Evolutionary conservation across 2,797 vertebrate species (phyloP).

Genomic region (Falco columbarius): DNA sequence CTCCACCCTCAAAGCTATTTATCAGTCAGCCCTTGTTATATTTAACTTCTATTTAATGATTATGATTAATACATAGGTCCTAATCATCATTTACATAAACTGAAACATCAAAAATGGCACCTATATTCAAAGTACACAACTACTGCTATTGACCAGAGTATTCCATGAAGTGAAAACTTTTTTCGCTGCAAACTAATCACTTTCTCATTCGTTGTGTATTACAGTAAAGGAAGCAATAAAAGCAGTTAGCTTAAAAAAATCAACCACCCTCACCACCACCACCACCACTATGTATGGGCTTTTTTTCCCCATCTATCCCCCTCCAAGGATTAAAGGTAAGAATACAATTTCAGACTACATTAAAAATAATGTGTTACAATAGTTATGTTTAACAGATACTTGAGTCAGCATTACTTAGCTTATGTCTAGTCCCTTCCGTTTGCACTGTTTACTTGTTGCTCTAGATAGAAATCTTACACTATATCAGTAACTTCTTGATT

Average conservation of each 20-base stretch:
- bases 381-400: neutral
- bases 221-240: neutral
- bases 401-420: neutral
- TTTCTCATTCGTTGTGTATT: neutral
- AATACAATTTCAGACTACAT: neutral
- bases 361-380: neutral
- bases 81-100: neutral
- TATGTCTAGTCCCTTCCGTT: neutral
- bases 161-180: neutral
- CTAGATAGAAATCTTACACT: neutral
- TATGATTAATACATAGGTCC: neutral
- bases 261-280: too few species aligned
- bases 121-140: neutral
- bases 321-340: neutral
- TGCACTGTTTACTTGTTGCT: neutral
- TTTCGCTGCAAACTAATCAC: neutral
- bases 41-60: neutral
- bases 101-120: neutral
- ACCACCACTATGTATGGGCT: neutral
- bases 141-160: neutral
- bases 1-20: neutral
- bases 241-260: neutral
- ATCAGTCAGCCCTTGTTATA: neutral
- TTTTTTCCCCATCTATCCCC: neutral
- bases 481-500: neutral